Evolutionary conservation across 2,888 invertebrate genomes (phyloP).

Genomic region (Nematopogon swammerdamellus): DNA sequence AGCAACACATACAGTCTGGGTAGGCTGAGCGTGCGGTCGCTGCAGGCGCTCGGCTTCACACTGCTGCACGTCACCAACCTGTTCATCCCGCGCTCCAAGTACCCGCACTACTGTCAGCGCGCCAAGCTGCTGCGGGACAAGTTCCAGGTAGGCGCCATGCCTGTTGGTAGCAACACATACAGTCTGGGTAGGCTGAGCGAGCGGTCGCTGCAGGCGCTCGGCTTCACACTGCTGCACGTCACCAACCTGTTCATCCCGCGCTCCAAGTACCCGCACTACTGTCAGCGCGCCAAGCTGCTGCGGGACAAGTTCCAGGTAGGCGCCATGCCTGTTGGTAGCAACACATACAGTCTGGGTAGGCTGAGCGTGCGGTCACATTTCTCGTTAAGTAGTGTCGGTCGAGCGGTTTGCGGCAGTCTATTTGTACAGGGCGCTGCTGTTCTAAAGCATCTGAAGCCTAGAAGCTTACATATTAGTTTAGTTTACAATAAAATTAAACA

Average conservation of each 20-base stretch:
- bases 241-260: constrained; percentile 37
- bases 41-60: constrained; percentile 45
- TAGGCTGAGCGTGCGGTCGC: constrained; percentile 34
- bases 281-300: constrained; percentile 22
- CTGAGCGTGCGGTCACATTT: constrained; percentile 34
- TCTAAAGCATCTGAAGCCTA: too few relatives aligned
- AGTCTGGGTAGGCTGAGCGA: constrained; percentile 28
- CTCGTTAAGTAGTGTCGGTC: too few relatives aligned
- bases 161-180: too few relatives aligned
- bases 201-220: constrained; percentile 43
- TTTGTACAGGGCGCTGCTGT: too few relatives aligned
- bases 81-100: constrained; percentile 28
- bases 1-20: too few relatives aligned
- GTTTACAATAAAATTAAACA: too few relatives aligned
- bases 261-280: constrained; percentile 21
- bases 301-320: constrained; percentile 37
- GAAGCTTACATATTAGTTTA: too few relatives aligned
- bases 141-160: constrained; percentile 31
- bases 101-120: constrained; percentile 21
- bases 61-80: constrained; percentile 31
- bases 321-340: too few relatives aligned
- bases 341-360: too few relatives aligned
- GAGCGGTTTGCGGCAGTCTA: too few relatives aligned
- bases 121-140: constrained; percentile 28
- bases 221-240: constrained; percentile 37